Evolutionary conservation across 2,113 vertebrate species (phyloP).

Genomic region (Xyrauchen texanus): DNA sequence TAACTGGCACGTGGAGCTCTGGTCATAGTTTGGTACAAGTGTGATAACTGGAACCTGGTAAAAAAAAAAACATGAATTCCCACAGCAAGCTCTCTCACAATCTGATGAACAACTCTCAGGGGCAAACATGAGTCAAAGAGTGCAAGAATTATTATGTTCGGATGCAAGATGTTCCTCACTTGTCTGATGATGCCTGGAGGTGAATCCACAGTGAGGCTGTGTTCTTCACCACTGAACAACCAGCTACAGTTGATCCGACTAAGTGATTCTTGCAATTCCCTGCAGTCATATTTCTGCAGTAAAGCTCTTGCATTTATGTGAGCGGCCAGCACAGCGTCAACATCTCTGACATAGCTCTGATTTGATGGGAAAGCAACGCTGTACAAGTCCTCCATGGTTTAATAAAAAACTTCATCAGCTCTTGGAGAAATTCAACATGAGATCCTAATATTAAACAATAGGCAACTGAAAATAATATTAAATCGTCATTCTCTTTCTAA

Average conservation of each 20-base stretch:
- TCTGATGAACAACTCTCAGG: constrained; percentile 74
- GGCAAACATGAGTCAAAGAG: constrained; percentile 62
- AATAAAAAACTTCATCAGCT: not conserved
- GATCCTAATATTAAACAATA: not conserved
- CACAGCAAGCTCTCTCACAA: constrained; percentile 71
- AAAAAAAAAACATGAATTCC: constrained; percentile 75
- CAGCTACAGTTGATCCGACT: constrained; percentile 64
- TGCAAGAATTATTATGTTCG: constrained; percentile 64
- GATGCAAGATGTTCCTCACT: constrained; percentile 62
- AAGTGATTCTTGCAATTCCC: constrained; percentile 71
- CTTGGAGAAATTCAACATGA: not conserved
- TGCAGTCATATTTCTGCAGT: constrained; percentile 72
- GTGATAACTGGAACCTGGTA: constrained; percentile 75
- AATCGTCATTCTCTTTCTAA: not conserved
- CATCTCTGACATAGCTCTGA: constrained; percentile 61
- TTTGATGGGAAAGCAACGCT: not conserved
- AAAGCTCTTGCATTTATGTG: constrained; percentile 71
- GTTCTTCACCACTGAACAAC: constrained; percentile 66
- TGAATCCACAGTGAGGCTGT: constrained; percentile 51
- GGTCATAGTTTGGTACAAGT: constrained; percentile 71
- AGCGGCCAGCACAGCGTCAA: constrained; percentile 63
- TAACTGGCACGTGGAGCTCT: constrained; percentile 72
- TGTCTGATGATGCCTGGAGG: constrained; percentile 71
- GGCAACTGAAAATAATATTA: not conserved
- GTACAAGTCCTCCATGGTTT: not conserved